Conservation (phyloP, 2,797 vertebrate species). For the Sarcoramphus papa region DNA sequence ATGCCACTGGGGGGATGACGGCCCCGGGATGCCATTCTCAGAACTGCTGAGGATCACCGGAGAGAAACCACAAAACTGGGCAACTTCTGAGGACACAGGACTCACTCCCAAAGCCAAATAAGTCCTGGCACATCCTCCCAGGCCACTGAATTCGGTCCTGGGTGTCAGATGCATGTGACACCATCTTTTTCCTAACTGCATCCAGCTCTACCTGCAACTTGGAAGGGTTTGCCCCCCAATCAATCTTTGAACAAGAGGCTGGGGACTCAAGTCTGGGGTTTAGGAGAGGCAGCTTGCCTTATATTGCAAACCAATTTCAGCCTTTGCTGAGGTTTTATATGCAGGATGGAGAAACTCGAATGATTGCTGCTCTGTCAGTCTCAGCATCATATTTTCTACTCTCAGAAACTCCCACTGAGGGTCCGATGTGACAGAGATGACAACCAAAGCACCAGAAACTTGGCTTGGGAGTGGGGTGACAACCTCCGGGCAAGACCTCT, state of each 20-base stretch:
- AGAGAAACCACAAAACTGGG: not conserved
- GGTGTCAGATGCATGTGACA: not conserved
- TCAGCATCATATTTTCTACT: not conserved
- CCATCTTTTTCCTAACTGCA: not conserved
- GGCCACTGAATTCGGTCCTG: not conserved
- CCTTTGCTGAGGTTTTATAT: not conserved
- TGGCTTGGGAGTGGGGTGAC: not conserved
- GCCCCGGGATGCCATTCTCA: not conserved
- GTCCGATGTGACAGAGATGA: not conserved
- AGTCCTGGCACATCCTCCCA: rapidly evolving
- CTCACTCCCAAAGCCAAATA: not conserved
- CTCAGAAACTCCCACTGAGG: not conserved
- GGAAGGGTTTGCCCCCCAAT: rapidly evolving
- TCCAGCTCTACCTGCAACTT: not conserved
- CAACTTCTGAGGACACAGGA: not conserved
- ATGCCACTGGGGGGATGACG: not conserved
- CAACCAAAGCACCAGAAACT: not conserved
- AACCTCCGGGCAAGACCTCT: not conserved
- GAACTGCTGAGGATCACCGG: not conserved
- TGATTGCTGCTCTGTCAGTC: not conserved
- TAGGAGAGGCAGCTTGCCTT: not conserved
- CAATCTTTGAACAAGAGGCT: not conserved
- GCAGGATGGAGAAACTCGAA: not conserved
- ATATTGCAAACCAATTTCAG: not conserved
- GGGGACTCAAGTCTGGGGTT: not conserved